Conservation (phyloP, 2,113 vertebrate species). For the Smithornis capensis region DNA sequence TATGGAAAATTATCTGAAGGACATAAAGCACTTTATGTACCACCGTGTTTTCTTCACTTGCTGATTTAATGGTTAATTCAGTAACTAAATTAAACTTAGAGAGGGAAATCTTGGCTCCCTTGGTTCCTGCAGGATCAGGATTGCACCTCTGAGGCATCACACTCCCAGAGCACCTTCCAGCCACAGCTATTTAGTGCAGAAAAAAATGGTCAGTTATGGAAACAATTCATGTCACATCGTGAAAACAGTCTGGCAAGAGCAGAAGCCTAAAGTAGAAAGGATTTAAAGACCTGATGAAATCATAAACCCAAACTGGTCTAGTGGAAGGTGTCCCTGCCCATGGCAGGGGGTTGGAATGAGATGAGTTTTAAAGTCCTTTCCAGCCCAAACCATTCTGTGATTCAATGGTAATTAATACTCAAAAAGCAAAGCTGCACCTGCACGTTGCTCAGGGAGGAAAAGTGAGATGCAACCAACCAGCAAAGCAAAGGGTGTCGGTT, state of each 20-base stretch:
- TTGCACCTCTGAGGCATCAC: not conserved
- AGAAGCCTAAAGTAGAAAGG: not conserved
- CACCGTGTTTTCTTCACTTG: not conserved
- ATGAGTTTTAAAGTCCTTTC: not conserved
- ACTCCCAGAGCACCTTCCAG: not conserved
- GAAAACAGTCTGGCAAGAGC: not conserved
- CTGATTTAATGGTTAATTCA: not conserved
- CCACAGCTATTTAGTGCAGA: not conserved
- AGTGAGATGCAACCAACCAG: fast-evolving
- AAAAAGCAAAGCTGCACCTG: not conserved
- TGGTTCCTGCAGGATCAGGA: conserved; percentile 16
- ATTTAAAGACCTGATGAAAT: not conserved
- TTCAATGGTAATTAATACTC: not conserved
- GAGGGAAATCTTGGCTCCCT: conserved; percentile 15
- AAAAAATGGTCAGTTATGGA: not conserved
- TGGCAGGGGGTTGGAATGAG: not conserved
- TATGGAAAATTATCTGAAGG: conserved; percentile 43
- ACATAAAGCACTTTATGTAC: not conserved
- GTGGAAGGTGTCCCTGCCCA: not conserved
- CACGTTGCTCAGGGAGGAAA: not conserved
- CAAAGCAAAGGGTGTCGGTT: not conserved
- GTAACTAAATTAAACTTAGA: not conserved
- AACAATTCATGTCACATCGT: not conserved
- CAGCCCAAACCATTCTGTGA: not conserved
- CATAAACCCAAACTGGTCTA: not conserved